Conservation (phyloP, 2,797 vertebrate species). For the Enteromius trimaculatus region DNA sequence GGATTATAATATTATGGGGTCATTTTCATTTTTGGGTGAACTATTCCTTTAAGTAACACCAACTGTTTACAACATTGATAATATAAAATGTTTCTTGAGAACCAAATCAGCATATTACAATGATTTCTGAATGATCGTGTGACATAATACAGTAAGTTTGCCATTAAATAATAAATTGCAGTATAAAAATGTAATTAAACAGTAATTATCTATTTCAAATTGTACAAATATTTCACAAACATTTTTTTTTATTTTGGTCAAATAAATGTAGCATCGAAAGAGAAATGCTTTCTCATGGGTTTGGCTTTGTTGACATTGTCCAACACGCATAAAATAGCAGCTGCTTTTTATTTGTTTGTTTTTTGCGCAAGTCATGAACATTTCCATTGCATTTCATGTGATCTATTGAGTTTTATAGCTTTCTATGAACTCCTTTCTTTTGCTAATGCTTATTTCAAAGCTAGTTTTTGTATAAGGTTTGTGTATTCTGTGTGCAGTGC, state of each 20-base stretch:
- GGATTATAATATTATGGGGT: too few species aligned
- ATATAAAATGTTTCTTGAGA: neutral
- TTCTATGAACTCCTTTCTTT: neutral
- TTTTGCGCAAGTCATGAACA: neutral
- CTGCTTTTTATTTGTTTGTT: too few species aligned
- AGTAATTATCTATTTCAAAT: neutral
- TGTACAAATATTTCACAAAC: neutral
- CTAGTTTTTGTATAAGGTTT: neutral
- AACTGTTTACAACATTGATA: neutral
- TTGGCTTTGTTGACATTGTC: neutral
- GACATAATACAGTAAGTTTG: neutral
- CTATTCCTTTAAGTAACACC: too few species aligned
- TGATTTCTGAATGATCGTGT: neutral
- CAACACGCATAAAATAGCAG: neutral
- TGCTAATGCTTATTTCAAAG: neutral
- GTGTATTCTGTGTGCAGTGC: slow-evolving; percentile 76
- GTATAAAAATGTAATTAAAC: neutral
- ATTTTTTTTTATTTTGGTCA: neutral
- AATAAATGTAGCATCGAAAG: neutral
- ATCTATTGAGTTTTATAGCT: neutral
- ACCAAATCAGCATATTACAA: neutral
- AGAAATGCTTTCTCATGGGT: neutral
- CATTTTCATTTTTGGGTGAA: too few species aligned
- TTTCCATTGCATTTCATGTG: neutral
- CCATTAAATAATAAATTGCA: neutral